A percentile compares a stretch with the other conserved stretches of the same genome.
These are phyloP conservation scores for Microplitis mediator DNA, from an alignment of 1,140 invertebrate species.

Conservation along the genomic window DNA sequence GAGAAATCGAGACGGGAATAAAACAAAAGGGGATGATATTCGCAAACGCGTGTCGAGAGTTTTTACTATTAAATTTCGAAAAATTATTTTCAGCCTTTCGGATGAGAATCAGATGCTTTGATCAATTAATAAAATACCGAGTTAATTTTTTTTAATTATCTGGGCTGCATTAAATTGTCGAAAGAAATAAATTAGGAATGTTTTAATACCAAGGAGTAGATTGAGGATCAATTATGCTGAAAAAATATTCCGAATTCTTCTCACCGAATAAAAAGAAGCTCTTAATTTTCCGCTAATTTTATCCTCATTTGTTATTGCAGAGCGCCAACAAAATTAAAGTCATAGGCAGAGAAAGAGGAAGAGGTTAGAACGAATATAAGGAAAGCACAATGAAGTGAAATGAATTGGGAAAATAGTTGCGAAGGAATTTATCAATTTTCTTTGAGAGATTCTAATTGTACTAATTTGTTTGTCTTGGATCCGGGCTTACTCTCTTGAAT, in stretches of 20 bases:
- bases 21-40: slow-evolving; percentile 21
- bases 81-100: too few relatives aligned
- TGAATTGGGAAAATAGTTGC: slow-evolving; percentile 63
- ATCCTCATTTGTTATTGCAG: slow-evolving; percentile 42
- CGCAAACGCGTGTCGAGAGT: slow-evolving; percentile 21
- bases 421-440: slow-evolving; percentile 64
- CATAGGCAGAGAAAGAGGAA: slow-evolving; percentile 7
- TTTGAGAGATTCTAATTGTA: slow-evolving; percentile 63
- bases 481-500: slow-evolving; percentile 24
- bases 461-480: slow-evolving; percentile 61
- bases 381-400: slow-evolving; percentile 44
- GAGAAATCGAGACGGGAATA: slow-evolving; percentile 1
- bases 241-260: slow-evolving; percentile 17
- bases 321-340: not conserved
- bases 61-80: not conserved
- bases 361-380: not conserved
- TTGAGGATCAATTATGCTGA: not conserved
- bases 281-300: slow-evolving; percentile 50
- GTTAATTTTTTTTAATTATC: too few relatives aligned
- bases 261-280: slow-evolving; percentile 48
- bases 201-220: not conserved
- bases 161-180: too few relatives aligned
- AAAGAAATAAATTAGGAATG: too few relatives aligned
- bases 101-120: too few relatives aligned
- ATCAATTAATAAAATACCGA: too few relatives aligned